Conservation (phyloP, 2,797 vertebrate species). For the Hippopotamyrus pictus region DNA sequence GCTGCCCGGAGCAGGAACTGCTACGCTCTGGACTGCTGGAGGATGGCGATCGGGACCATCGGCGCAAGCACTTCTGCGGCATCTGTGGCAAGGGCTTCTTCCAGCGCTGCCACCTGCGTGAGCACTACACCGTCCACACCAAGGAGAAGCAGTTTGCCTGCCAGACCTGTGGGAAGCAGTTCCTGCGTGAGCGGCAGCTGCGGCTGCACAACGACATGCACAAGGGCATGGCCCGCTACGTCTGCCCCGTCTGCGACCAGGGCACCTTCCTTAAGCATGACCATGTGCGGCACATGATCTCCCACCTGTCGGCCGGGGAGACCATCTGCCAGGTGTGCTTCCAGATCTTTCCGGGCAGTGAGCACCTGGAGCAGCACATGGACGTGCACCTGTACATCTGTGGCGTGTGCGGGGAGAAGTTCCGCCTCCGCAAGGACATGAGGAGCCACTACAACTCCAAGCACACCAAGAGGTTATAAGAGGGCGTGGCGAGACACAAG, state of each 20-base stretch:
- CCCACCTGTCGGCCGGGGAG: slow-evolving; percentile 89
- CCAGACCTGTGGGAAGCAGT: slow-evolving; percentile 96
- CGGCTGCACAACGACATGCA: slow-evolving; percentile 98
- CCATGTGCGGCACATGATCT: slow-evolving; percentile 98
- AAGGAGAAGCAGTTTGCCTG: slow-evolving; percentile 98
- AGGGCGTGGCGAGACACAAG: background rate
- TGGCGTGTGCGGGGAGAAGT: slow-evolving; percentile 95
- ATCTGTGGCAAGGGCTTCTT: slow-evolving; percentile 97
- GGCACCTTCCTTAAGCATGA: slow-evolving; percentile 98
- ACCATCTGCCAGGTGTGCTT: slow-evolving; percentile 99
- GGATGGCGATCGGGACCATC: slow-evolving; percentile 78
- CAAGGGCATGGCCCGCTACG: slow-evolving; percentile 94
- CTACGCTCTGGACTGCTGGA: slow-evolving; percentile 76
- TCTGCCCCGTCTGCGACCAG: slow-evolving; percentile 95
- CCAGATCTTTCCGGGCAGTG: slow-evolving; percentile 90
- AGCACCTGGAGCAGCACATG: slow-evolving; percentile 95
- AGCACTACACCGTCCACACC: slow-evolving; percentile 98
- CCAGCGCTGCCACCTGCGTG: slow-evolving; percentile 94
- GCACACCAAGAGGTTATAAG: slow-evolving; percentile 72
- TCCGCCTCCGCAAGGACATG: slow-evolving; percentile 98
- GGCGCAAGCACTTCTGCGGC: slow-evolving; percentile 93
- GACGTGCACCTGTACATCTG: slow-evolving; percentile 97
- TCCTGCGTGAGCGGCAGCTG: slow-evolving; percentile 91
- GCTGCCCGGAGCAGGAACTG: slow-evolving; percentile 83
- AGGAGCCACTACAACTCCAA: slow-evolving; percentile 94